Conservation (phyloP, 2,113 vertebrate species). For the Nothoprocta pentlandii region DNA sequence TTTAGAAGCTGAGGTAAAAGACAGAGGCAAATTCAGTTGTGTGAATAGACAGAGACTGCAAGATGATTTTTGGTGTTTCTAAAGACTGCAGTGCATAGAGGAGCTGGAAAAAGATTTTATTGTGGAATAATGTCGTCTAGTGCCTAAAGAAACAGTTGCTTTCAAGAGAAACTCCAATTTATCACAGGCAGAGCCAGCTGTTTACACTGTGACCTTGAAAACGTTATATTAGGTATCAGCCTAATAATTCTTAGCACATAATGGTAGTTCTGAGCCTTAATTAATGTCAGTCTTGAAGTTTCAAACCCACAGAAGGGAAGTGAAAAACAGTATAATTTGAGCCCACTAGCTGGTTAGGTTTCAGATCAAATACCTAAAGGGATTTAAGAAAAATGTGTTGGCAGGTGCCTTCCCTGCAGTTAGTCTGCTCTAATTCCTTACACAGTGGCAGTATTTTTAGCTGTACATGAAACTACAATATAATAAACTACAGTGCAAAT, state of each 20-base stretch:
- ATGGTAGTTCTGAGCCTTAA: background rate
- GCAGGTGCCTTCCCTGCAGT: background rate
- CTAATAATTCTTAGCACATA: background rate
- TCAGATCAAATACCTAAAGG: background rate
- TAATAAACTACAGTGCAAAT: background rate
- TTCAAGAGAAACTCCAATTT: background rate
- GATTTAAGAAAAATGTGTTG: background rate
- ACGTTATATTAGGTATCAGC: background rate
- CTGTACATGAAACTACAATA: background rate
- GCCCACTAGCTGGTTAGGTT: background rate
- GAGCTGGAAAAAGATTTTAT: background rate
- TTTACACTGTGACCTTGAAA: background rate
- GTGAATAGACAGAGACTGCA: background rate
- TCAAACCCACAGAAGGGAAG: background rate
- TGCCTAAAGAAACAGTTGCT: background rate
- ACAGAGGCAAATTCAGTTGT: background rate
- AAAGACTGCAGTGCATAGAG: background rate
- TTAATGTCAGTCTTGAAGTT: background rate
- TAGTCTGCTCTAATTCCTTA: background rate
- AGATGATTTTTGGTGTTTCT: background rate
- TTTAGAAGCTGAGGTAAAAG: background rate
- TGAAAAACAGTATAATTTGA: background rate
- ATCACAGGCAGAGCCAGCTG: background rate
- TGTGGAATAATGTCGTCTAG: background rate
- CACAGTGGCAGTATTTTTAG: background rate